A percentile compares a stretch with the other conserved stretches of the same genome.
phyloP scores from a whole-genome alignment of 2,888 invertebrate species.

The Drosophila antonietae region DNA sequence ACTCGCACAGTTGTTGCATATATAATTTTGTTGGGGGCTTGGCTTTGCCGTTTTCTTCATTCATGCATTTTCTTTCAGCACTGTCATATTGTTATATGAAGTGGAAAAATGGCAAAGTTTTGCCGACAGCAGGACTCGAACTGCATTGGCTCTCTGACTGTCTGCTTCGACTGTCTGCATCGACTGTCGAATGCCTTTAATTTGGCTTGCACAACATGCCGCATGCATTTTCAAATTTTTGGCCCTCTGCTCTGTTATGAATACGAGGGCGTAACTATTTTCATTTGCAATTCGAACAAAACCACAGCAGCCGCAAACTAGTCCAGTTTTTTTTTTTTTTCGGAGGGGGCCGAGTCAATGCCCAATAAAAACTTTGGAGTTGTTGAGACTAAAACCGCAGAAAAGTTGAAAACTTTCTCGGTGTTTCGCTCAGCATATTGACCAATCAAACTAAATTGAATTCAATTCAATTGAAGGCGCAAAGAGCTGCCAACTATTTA shows the following conservation, averaged over 20 bases:
- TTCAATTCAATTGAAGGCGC: constrained; percentile 55
- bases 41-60: not conserved
- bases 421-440: constrained; percentile 71
- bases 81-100: constrained; percentile 50
- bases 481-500: constrained; percentile 65
- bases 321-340: constrained; percentile 2
- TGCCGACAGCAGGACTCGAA: constrained; percentile 2
- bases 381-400: constrained; percentile 55
- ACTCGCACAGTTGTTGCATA: constrained; percentile 36
- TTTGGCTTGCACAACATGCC: constrained; percentile 51
- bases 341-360: constrained; percentile 19
- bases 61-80: constrained; percentile 28
- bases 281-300: constrained; percentile 71
- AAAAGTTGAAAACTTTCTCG: constrained; percentile 69
- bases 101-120: constrained; percentile 58
- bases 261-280: constrained; percentile 65
- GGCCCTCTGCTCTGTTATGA: constrained; percentile 26
- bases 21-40: constrained; percentile 21
- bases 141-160: not conserved
- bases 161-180: not conserved
- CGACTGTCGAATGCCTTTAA: constrained; percentile 48
- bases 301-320: constrained; percentile 66
- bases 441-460: constrained; percentile 74
- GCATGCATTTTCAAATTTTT: constrained; percentile 28
- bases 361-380: constrained; percentile 62